A percentile compares a stretch with the other conserved stretches of the same genome.
These are phyloP conservation scores for Mionectes macconnelli DNA, from an alignment of 2,113 vertebrate genomes.

Conservation along the genomic window DNA sequence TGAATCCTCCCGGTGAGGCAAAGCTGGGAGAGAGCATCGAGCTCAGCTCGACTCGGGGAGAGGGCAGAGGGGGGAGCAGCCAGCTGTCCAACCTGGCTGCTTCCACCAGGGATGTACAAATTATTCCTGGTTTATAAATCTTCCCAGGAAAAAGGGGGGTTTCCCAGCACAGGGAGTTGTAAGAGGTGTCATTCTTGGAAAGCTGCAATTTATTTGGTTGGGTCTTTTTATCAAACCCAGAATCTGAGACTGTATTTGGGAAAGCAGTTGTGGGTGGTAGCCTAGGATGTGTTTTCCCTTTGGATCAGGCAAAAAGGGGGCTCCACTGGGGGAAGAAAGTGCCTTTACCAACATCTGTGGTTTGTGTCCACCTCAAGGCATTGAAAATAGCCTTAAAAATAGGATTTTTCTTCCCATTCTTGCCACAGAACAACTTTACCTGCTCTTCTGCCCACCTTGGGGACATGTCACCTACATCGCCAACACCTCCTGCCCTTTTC, in stretches of 20 bases:
- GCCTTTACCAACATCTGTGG: not conserved
- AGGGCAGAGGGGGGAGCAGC: not conserved
- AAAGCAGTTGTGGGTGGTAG: accelerated
- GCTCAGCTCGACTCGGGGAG: not conserved
- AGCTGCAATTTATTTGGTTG: not conserved
- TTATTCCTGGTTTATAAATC: not conserved
- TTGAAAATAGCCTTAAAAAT: not conserved
- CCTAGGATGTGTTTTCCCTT: not conserved
- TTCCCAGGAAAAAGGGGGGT: not conserved
- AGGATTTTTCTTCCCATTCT: not conserved
- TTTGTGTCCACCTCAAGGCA: not conserved
- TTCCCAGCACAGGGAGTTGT: not conserved
- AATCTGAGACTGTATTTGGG: accelerated
- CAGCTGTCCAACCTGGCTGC: not conserved
- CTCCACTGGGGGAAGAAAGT: not conserved
- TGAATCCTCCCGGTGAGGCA: not conserved
- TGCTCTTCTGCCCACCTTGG: not conserved
- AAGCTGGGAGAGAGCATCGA: not conserved
- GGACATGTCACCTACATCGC: accelerated
- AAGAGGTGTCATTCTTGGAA: not conserved
- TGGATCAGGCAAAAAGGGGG: not conserved
- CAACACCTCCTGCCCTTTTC: not conserved
- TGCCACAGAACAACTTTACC: not conserved
- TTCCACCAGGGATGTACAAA: accelerated
- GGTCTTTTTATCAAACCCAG: not conserved